phyloP scores from a whole-genome alignment of 1,140 invertebrate species.

The Leptopilina clavipes region DNA sequence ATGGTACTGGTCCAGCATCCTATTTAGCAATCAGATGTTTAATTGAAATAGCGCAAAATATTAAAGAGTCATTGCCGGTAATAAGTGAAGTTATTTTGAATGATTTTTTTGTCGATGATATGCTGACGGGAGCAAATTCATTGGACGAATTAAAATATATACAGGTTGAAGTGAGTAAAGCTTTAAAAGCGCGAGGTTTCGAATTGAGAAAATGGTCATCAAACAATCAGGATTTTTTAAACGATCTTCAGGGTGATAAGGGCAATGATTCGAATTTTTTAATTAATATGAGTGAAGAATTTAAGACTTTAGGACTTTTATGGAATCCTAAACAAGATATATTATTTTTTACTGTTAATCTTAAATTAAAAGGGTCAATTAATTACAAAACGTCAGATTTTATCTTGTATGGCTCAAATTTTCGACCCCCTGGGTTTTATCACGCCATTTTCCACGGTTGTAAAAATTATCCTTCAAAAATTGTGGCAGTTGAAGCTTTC shows the following conservation, averaged over 20 bases:
- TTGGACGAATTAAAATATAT: not conserved
- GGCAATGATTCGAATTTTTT: not conserved
- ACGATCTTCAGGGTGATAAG: conserved; percentile 51
- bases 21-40: not conserved
- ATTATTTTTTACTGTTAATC: not conserved
- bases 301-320: not conserved
- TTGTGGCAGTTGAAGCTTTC: not conserved
- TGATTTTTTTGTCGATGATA: not conserved
- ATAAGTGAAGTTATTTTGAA: not conserved
- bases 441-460: not conserved
- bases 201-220: not conserved
- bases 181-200: not conserved
- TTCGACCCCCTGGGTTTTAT: not conserved
- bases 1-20: not conserved
- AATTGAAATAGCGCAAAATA: conserved; percentile 60
- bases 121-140: not conserved
- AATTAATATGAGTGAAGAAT: not conserved
- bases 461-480: not conserved
- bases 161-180: not conserved
- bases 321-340: not conserved
- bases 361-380: not conserved
- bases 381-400: not conserved
- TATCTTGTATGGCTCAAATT: not conserved
- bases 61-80: not conserved
- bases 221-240: conserved; percentile 36